Evolutionary conservation across 1,140 invertebrate species (phyloP).

Genomic region (Condylostylus longicornis): DNA sequence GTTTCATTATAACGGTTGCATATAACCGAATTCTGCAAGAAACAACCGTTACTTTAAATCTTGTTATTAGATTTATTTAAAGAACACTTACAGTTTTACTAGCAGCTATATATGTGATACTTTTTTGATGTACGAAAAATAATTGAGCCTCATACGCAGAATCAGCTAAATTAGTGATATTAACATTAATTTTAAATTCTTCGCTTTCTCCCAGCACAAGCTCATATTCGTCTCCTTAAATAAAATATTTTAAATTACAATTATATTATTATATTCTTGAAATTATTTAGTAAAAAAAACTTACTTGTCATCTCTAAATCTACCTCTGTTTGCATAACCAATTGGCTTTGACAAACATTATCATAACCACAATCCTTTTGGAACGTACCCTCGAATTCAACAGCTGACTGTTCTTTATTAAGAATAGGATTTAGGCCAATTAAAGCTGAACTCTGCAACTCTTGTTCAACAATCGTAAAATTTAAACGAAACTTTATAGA

Average conservation of each 20-base stretch:
- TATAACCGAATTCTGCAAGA: slow-evolving; percentile 36
- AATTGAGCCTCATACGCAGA: slow-evolving; percentile 82
- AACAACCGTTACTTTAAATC: background rate
- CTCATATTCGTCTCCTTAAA: slow-evolving; percentile 35
- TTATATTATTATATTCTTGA: slow-evolving; percentile 3
- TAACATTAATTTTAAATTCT: slow-evolving; percentile 60
- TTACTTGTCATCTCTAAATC: slow-evolving; percentile 37
- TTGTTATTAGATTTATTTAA: background rate
- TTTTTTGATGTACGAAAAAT: slow-evolving; percentile 61
- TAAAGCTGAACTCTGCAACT: slow-evolving; percentile 51
- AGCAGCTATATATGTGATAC: slow-evolving; percentile 62
- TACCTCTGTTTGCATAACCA: slow-evolving; percentile 52
- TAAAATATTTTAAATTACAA: slow-evolving; percentile 4
- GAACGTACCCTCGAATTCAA: slow-evolving; percentile 71
- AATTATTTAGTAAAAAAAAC: background rate
- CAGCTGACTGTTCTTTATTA: slow-evolving; percentile 70
- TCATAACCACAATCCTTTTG: slow-evolving; percentile 85
- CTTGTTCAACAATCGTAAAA: slow-evolving; percentile 57
- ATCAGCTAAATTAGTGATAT: slow-evolving; percentile 63
- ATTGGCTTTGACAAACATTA: slow-evolving; percentile 74
- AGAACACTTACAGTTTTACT: slow-evolving; percentile 31
- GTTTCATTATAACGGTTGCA: slow-evolving; percentile 60
- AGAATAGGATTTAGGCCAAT: slow-evolving; percentile 67
- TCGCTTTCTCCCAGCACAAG: slow-evolving; percentile 58
- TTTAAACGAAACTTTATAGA: slow-evolving; percentile 72